Conservation (phyloP, 2,113 vertebrate species). For the Menidia beryllina region DNA sequence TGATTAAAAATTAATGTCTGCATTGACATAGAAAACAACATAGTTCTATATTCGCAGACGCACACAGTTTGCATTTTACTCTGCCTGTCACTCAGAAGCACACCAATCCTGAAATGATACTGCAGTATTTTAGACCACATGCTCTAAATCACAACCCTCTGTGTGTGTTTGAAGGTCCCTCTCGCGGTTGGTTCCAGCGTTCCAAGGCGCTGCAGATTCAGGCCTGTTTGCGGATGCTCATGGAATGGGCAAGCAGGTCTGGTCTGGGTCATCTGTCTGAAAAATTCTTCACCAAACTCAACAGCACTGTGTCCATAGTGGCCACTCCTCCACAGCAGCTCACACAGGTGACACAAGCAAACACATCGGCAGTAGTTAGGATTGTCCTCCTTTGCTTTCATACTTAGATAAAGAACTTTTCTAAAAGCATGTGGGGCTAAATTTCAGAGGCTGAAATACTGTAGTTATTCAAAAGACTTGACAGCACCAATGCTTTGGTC, state of each 20-base stretch:
- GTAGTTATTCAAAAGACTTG: too few relatives aligned
- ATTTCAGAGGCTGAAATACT: background rate
- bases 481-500: too few relatives aligned
- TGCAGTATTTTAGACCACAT: conserved; percentile 43
- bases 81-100: background rate
- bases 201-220: conserved; percentile 90
- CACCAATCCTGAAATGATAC: conserved; percentile 3
- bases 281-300: conserved; percentile 91
- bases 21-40: conserved; percentile 7
- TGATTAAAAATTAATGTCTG: conserved; percentile 55
- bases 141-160: background rate
- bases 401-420: background rate
- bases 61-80: conserved; percentile 17
- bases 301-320: conserved; percentile 87
- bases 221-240: conserved; percentile 87
- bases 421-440: background rate
- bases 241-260: conserved; percentile 86
- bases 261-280: conserved; percentile 86
- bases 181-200: conserved; percentile 91
- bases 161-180: conserved; percentile 81
- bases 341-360: conserved; percentile 84
- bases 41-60: conserved; percentile 6
- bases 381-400: background rate
- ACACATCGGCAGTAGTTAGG: background rate
- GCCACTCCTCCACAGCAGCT: conserved; percentile 90